A percentile compares a stretch with the other conserved stretches of the same genome.
These are phyloP conservation scores for Scaptomyza reducta DNA, from an alignment of 2,888 invertebrate species.

Conservation along the genomic window DNA sequence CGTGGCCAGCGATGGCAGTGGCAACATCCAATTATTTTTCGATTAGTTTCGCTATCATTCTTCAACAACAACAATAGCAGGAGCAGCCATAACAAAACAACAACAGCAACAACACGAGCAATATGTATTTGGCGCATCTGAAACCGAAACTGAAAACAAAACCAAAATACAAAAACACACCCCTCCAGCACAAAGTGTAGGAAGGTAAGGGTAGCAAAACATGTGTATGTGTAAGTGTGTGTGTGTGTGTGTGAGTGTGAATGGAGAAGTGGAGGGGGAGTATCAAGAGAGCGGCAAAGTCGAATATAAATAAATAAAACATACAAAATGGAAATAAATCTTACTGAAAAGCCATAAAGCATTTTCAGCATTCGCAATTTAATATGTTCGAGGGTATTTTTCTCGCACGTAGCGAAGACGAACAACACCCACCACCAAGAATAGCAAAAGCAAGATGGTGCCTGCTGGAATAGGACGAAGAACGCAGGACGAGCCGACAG, in stretches of 20 bases:
- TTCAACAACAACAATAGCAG: conserved; percentile 68
- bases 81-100: conserved; percentile 14
- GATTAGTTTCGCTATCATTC: conserved; percentile 84
- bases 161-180: conserved; percentile 54
- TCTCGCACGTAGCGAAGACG: conserved; percentile 78
- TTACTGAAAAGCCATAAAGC: conserved; percentile 84
- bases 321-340: conserved; percentile 84
- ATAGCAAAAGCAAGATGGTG: conserved; percentile 70
- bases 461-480: conserved; percentile 58
- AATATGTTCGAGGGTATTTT: conserved; percentile 82
- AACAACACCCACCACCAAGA: conserved; percentile 70
- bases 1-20: conserved; percentile 43
- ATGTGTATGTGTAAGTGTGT: conserved; percentile 27
- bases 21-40: conserved; percentile 83
- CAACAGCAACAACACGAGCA: conserved; percentile 30
- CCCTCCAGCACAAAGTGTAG: conserved; percentile 35
- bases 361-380: conserved; percentile 83
- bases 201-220: conserved; percentile 49
- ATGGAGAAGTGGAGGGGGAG: conserved; percentile 54
- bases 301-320: conserved; percentile 82
- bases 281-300: conserved; percentile 73
- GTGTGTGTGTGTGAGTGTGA: conserved; percentile 32
- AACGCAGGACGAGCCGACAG: conserved; percentile 40
- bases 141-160: conserved; percentile 66
- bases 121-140: conserved; percentile 69